A percentile compares a stretch with the other conserved stretches of the same genome.
These are phyloP conservation scores for Eubasilissa regina DNA, from an alignment of 1,140 invertebrate genomes.

Conservation along the genomic window DNA sequence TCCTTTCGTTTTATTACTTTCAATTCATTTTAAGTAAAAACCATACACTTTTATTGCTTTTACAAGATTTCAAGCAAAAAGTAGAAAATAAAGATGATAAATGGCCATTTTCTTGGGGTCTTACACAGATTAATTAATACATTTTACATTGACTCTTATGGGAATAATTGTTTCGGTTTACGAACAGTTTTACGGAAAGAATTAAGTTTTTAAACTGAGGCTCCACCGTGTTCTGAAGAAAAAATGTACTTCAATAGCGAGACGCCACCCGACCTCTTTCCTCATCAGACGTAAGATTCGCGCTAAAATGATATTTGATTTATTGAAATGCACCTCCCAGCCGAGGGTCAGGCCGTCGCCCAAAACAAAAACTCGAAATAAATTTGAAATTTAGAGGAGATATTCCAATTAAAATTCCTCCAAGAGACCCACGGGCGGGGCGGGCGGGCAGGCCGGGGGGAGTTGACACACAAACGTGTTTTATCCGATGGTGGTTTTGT, in stretches of 20 bases:
- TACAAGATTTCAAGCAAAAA: no score
- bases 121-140: no score
- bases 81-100: no score
- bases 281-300: constrained; percentile 7
- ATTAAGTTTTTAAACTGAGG: no score
- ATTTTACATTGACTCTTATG: no score
- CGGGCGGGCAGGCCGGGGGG: neutral
- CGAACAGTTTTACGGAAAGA: no score
- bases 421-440: neutral
- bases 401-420: constrained; percentile 47
- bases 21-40: no score
- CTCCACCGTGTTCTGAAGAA: no score
- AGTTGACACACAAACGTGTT: constrained; percentile 43
- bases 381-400: constrained; percentile 38
- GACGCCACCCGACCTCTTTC: neutral
- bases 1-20: no score
- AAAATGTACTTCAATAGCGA: neutral
- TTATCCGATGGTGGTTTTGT: constrained; percentile 11
- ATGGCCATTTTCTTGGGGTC: no score
- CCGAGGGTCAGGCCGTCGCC: neutral
- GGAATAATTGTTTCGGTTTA: no score
- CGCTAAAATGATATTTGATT: constrained; percentile 27
- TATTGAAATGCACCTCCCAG: constrained; percentile 18
- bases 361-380: constrained; percentile 2
- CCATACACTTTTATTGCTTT: no score